Conservation (phyloP, 2,888 invertebrate species). For the Coelopa pilipes region DNA sequence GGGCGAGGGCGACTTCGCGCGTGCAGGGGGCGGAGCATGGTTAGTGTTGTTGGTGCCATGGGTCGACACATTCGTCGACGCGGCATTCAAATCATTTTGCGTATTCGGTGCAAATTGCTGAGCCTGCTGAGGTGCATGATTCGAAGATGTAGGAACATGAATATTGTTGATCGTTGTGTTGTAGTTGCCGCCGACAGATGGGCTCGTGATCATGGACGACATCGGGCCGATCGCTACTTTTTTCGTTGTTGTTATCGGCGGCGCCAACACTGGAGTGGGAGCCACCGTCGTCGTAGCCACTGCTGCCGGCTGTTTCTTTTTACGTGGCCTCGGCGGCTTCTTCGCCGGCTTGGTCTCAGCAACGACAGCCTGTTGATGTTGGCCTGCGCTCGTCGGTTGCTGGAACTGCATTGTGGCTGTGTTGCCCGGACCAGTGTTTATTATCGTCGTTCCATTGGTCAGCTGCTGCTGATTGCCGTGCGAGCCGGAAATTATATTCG, state of each 20-base stretch:
- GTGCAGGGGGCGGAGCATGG: slow-evolving; percentile 34
- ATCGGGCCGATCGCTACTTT: slow-evolving; percentile 30
- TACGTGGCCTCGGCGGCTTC: slow-evolving; percentile 56
- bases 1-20: slow-evolving; percentile 50
- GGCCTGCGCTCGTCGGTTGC: slow-evolving; percentile 54
- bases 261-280: slow-evolving; percentile 37
- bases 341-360: slow-evolving; percentile 56
- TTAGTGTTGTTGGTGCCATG: slow-evolving; percentile 15
- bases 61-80: slow-evolving; percentile 18
- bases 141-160: slow-evolving; percentile 1
- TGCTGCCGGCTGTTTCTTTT: slow-evolving; percentile 54
- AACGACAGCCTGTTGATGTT: slow-evolving; percentile 48
- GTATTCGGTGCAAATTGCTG: slow-evolving; percentile 21
- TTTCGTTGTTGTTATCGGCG: slow-evolving; percentile 40
- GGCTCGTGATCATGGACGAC: neutral
- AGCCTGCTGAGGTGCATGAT: slow-evolving; percentile 29
- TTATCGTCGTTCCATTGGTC: slow-evolving; percentile 40
- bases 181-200: slow-evolving; percentile 30
- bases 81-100: neutral
- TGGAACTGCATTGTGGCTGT: slow-evolving; percentile 57
- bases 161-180: slow-evolving; percentile 11
- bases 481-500: slow-evolving; percentile 31
- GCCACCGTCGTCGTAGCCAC: slow-evolving; percentile 38
- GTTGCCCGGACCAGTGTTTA: slow-evolving; percentile 42
- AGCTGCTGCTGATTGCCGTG: slow-evolving; percentile 46